A percentile compares a stretch with the other conserved stretches of the same genome.
Conservation (phyloP, 2,113 vertebrate species). For the Notiomystis cincta region DNA sequence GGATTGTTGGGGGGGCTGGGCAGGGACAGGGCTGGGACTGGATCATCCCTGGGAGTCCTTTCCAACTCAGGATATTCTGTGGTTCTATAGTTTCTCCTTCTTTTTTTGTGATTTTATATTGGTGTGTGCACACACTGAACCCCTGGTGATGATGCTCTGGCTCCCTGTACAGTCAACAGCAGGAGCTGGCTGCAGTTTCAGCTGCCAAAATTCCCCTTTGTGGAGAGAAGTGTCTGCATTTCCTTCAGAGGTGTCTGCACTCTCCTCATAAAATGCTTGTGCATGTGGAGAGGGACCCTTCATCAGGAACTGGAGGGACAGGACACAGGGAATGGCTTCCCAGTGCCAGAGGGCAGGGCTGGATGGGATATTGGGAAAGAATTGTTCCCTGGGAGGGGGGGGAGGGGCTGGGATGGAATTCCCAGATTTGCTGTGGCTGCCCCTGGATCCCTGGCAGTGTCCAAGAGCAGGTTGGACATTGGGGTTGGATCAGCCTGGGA, state of each 20-base stretch:
- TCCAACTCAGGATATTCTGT: not conserved
- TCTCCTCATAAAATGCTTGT: not conserved
- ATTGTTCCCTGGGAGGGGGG: not conserved
- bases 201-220: not conserved
- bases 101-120: not conserved
- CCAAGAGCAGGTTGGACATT: not conserved
- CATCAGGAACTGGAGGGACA: not conserved
- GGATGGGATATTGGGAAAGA: fast-evolving
- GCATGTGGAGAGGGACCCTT: not conserved
- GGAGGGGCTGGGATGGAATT: not conserved
- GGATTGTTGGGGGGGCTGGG: not conserved
- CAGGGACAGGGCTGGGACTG: fast-evolving
- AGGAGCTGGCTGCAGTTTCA: not conserved
- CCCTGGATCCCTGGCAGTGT: not conserved
- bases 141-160: not conserved
- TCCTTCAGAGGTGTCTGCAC: not conserved
- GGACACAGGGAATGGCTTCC: not conserved
- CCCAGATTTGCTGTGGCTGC: not conserved
- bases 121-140: not conserved
- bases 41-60: fast-evolving
- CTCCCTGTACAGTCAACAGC: not conserved
- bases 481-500: not conserved
- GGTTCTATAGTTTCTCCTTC: not conserved
- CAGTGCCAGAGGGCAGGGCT: no score
- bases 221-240: not conserved